phyloP scores from a whole-genome alignment of 2,888 invertebrate genomes.

The Pachymerium ferrugineum region DNA sequence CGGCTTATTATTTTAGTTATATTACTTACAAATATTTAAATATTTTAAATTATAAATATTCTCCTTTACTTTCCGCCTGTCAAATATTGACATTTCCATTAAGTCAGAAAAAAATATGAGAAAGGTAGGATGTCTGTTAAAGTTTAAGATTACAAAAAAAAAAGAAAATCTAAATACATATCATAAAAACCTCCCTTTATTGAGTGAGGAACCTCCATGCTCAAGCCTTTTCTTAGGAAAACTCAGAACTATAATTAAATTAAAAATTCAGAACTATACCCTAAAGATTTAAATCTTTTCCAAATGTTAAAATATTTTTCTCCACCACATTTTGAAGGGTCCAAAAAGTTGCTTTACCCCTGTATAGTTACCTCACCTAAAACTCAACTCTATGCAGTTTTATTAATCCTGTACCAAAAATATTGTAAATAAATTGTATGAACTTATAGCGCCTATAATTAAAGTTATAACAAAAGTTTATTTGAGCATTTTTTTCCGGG shows the following conservation, averaged over 20 bases:
- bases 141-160: background rate
- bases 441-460: background rate
- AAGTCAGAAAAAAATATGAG: background rate
- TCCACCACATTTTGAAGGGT: background rate
- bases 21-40: no score
- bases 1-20: no score
- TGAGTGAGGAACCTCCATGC: background rate
- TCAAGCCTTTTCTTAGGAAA: background rate
- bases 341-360: background rate
- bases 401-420: background rate
- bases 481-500: no score
- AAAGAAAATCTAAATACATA: background rate
- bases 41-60: no score
- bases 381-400: slow-evolving; percentile 6
- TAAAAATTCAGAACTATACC: background rate
- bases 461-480: no score
- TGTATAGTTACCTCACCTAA: background rate
- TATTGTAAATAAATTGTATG: background rate
- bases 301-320: background rate
- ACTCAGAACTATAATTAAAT: background rate
- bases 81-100: no score
- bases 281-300: no score
- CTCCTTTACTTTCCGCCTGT: no score
- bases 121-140: background rate
- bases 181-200: background rate